A percentile compares a stretch with the other conserved stretches of the same genome.
phyloP scores from a whole-genome alignment of 1,140 invertebrate genomes.

The Temnothorax nylanderi region DNA sequence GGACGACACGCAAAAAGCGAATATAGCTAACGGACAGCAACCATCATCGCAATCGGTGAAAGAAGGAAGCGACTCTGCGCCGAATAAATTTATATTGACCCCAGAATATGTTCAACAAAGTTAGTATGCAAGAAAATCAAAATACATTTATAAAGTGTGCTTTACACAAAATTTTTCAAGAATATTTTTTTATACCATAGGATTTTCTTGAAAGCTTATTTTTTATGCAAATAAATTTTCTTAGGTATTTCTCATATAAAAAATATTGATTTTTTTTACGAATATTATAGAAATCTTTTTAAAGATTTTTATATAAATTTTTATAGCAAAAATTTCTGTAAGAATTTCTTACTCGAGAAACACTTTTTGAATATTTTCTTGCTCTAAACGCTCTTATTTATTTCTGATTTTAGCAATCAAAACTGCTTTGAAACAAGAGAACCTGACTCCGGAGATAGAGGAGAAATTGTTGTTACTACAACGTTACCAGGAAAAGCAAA shows the following conservation, averaged over 20 bases:
- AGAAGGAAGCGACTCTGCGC: conserved; percentile 78
- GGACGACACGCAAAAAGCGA: conserved; percentile 80
- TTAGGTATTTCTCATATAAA: background rate
- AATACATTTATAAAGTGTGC: background rate
- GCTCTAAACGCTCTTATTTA: background rate
- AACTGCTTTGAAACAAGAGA: conserved; percentile 93
- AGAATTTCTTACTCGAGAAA: background rate
- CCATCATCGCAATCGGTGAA: conserved; percentile 80
- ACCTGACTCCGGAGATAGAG: conserved; percentile 96
- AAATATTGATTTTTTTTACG: background rate
- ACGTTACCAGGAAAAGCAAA: conserved; percentile 93
- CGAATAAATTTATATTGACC: conserved; percentile 93
- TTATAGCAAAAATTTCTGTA: background rate
- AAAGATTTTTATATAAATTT: conserved; percentile 5
- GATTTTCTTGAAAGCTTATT: background rate
- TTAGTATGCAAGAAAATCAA: conserved; percentile 84
- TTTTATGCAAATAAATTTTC: background rate
- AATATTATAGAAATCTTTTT: background rate
- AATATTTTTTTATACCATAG: background rate
- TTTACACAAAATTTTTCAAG: background rate
- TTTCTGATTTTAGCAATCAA: conserved; percentile 89
- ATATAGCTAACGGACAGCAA: conserved; percentile 83
- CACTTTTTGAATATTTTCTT: background rate
- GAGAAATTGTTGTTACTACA: conserved; percentile 96
- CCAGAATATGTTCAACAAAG: conserved; percentile 96